These are phyloP conservation scores for Bombyx mandarina DNA, from an alignment of 1,140 invertebrate genomes.

Conservation along the genomic window DNA sequence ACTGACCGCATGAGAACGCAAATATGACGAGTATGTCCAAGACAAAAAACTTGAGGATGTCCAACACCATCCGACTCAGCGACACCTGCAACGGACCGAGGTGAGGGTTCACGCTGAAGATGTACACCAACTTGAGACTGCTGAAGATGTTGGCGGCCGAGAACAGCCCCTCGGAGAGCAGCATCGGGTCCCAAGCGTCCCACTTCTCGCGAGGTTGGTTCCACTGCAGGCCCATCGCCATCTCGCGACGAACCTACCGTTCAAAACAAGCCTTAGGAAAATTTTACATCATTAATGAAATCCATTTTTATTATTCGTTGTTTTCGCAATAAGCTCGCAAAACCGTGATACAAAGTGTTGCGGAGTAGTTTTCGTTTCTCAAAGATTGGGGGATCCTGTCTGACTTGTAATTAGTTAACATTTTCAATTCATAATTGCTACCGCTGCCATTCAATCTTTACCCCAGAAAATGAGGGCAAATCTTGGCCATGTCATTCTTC, in stretches of 20 bases:
- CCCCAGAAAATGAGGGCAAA: too few species aligned
- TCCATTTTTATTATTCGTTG: too few species aligned
- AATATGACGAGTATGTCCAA: conserved; percentile 96
- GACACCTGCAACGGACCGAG: conserved; percentile 98
- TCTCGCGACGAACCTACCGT: conserved; percentile 74
- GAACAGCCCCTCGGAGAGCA: conserved; percentile 96
- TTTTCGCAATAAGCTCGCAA: too few species aligned
- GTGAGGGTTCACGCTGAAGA: conserved; percentile 99
- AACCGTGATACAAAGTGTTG: too few species aligned
- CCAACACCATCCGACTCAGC: conserved; percentile 96
- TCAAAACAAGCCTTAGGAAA: too few species aligned
- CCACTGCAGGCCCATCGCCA: conserved; percentile 63
- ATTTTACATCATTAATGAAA: too few species aligned
- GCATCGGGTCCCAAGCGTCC: conserved; percentile 97
- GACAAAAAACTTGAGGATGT: conserved; percentile 98
- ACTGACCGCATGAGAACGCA: conserved; percentile 95
- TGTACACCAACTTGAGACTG: conserved; percentile 97
- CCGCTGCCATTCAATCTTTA: too few species aligned
- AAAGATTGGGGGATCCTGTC: too few species aligned
- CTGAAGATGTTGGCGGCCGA: conserved; percentile 97
- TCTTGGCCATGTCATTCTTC: too few species aligned
- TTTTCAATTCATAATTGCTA: too few species aligned
- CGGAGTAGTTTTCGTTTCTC: too few species aligned
- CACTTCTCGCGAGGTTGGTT: conserved; percentile 86
- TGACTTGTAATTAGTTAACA: too few species aligned